Base-by-base conservation (phyloP, 2,113 vertebrate species). In the Globicephala melas region DNA sequence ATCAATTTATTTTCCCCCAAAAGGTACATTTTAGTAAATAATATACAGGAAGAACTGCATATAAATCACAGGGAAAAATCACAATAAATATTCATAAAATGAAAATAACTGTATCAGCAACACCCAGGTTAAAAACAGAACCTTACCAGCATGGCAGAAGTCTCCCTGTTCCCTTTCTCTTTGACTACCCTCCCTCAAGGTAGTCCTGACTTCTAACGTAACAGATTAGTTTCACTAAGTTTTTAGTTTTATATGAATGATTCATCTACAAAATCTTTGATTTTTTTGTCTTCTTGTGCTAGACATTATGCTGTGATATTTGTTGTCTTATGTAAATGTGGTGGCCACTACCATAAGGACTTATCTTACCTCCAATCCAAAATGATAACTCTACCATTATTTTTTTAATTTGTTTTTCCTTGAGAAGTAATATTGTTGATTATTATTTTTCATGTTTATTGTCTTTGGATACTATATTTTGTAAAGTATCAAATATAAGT, bases 11-110 rank as follows among this genome's bases (percentile, higher is more conserved):
- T 55, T 55, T 38, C 11, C 2, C 12, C 2, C 2, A 6, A 73
- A 81, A 50, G 53, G 9, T 76, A 76, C 9, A 62, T 94, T 83
- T 74, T 81, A 41, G 60, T 60, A 26, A 83, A 70, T 83, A 96
- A 44, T 3, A 53, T 23, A 74, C 9, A n/a, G 44, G 10, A 9
- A 41, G 21, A 77, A 60, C 41, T 65, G 5, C 23, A 15, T 67
- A 67, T 53, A 53, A 87, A 86, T 50, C 21, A 76, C 28, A 47
- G 10, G 28, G 25, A 5, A 87, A 76, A 44, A 33, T 83, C 6
- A 82, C 8, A 63, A 63, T 13, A n/a, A 70, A 70, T 13, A 41
- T 3, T 83, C 38, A 53, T 50, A 81, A 55, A 77, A 63, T 31
- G 23, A 83, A 76, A 82, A 31, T 31, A 47, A 41, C 28, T 33